A percentile compares a stretch with the other conserved stretches of the same genome.
Evolutionary conservation across 1,140 invertebrate species (phyloP).

Genomic region (Hyposmocoma kahamanoa): DNA sequence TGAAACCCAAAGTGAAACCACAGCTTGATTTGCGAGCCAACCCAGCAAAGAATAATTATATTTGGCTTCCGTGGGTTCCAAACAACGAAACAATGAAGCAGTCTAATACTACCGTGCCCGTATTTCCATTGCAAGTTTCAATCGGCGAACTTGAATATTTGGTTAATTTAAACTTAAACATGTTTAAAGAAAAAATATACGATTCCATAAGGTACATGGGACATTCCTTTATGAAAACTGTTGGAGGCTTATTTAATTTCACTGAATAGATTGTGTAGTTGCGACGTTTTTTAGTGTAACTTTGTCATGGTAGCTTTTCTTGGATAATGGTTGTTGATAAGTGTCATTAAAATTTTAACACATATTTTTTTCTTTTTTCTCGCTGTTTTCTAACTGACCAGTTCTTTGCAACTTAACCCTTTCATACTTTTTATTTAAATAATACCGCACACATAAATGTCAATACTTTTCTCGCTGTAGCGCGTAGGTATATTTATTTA

Average conservation of each 20-base stretch:
- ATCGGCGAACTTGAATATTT: conserved; percentile 23
- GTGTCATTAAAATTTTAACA: too few species aligned
- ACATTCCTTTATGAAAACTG: conserved; percentile 18
- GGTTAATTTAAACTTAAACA: conserved; percentile 21
- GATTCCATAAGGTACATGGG: conserved; percentile 23
- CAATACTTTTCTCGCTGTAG: too few species aligned
- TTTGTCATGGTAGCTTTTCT: too few species aligned
- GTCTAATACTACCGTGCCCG: conserved; percentile 9
- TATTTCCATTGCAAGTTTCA: conserved; percentile 26
- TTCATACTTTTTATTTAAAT: too few species aligned
- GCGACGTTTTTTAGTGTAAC: too few species aligned
- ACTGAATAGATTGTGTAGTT: too few species aligned
- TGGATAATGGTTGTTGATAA: too few species aligned
- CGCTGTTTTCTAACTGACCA: too few species aligned
- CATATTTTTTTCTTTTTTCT: too few species aligned
- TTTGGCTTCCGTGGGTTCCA: conserved; percentile 23
- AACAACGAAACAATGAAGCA: conserved; percentile 15
- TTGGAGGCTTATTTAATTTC: conserved; percentile 22
- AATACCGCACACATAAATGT: too few species aligned
- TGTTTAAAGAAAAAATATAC: conserved; percentile 20
- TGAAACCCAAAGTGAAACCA: conserved; percentile 20
- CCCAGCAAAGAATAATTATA: conserved; percentile 19
- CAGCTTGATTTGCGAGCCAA: conserved; percentile 16
- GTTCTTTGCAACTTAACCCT: too few species aligned
- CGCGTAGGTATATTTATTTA: too few species aligned